Conservation (phyloP, 2,797 vertebrate genomes). For the Dermochelys coriacea region DNA sequence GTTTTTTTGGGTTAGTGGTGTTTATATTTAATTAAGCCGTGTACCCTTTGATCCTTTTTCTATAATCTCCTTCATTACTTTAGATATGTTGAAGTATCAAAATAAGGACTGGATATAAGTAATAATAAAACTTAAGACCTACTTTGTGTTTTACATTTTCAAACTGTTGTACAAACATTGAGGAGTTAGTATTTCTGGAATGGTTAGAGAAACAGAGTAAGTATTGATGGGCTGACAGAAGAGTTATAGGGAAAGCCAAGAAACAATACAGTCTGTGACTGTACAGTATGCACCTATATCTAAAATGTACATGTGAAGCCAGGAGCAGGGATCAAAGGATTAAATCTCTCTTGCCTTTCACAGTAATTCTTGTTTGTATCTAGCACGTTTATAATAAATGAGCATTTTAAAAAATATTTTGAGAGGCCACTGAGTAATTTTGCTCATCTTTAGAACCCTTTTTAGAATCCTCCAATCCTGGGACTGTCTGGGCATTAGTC, state of each 20-base stretch:
- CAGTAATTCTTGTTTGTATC: background rate
- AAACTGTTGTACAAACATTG: background rate
- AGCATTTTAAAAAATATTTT: background rate
- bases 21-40: constrained; percentile 14
- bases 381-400: background rate
- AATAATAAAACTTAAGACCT: background rate
- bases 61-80: background rate
- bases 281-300: background rate
- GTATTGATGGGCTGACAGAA: background rate
- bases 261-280: background rate
- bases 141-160: background rate
- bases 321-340: background rate
- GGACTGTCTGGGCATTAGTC: background rate
- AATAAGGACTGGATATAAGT: background rate
- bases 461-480: background rate
- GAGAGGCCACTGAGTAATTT: background rate
- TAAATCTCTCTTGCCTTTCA: background rate
- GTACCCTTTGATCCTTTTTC: background rate
- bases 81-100: background rate
- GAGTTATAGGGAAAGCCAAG: background rate
- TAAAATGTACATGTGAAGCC: background rate
- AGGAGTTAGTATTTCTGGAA: background rate
- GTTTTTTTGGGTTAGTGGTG: background rate
- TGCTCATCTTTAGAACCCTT: background rate
- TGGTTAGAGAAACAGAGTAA: background rate